Percentiles rank a stretch among this genome's conserved stretches.
These are phyloP conservation scores for Podarcis raffonei DNA, from an alignment of 2,113 vertebrate genomes.

Conservation along the genomic window DNA sequence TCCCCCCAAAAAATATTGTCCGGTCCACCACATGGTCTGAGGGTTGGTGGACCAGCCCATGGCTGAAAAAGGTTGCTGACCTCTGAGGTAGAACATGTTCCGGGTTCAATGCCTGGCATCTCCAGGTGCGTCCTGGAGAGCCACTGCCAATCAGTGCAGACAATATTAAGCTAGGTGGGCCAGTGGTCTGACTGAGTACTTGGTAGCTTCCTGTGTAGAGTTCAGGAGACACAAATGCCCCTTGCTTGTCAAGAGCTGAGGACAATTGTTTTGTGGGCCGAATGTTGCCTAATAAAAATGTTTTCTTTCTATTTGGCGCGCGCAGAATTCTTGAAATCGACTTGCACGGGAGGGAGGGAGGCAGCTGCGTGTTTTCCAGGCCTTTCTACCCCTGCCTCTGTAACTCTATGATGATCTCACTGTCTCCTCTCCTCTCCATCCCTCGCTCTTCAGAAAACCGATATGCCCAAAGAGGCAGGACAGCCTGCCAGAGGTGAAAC, in stretches of 20 bases:
- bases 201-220: neutral
- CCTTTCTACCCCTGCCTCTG: neutral
- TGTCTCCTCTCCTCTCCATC: neutral
- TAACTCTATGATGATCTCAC: constrained; percentile 14
- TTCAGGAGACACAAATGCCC: neutral
- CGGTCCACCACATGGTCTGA: too few species aligned
- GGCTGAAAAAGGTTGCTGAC: too few species aligned
- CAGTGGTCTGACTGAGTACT: too few species aligned
- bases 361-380: neutral
- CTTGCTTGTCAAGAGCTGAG: neutral
- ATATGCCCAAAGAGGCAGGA: neutral
- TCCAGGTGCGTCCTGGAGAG: too few species aligned
- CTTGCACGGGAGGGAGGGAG: neutral
- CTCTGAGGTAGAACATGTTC: too few species aligned
- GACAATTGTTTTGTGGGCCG: neutral
- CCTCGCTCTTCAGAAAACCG: neutral
- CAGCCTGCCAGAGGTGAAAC: constrained; percentile 10
- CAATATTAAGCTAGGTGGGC: too few species aligned
- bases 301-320: neutral
- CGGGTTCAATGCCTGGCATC: too few species aligned
- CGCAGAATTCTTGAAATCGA: neutral
- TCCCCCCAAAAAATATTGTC: too few species aligned
- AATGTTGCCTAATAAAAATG: neutral
- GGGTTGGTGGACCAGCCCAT: too few species aligned
- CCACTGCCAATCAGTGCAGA: too few species aligned